These are phyloP conservation scores for Columbina picui DNA, from an alignment of 2,113 vertebrate species.

Conservation along the genomic window DNA sequence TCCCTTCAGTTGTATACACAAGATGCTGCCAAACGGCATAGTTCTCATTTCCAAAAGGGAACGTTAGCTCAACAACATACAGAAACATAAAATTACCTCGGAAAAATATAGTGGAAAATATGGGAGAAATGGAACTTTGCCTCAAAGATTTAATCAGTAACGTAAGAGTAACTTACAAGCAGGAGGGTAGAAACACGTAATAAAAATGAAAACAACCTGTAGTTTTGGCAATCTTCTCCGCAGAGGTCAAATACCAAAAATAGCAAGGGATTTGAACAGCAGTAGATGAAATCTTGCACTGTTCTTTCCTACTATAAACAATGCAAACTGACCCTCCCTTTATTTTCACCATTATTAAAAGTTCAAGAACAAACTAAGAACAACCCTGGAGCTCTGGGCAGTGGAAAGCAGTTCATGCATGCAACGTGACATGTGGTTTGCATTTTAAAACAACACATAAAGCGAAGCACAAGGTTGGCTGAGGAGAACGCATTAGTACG, in stretches of 20 bases:
- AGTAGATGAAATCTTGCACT: conserved; percentile 32
- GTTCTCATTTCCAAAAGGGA: conserved; percentile 14
- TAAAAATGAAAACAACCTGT: conserved; percentile 52
- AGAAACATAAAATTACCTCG: neutral
- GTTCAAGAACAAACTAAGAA: neutral
- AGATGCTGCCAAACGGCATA: neutral
- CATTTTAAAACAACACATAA: neutral
- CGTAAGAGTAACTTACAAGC: neutral
- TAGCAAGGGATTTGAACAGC: conserved; percentile 25
- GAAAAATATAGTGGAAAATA: neutral
- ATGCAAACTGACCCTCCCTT: conserved; percentile 36
- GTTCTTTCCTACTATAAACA: conserved; percentile 31
- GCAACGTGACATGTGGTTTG: neutral
- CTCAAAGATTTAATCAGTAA: conserved; percentile 38
- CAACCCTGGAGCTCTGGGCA: neutral
- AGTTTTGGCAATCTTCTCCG: conserved; percentile 10
- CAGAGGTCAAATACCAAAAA: conserved; percentile 62
- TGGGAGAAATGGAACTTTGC: conserved; percentile 1
- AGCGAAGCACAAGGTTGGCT: neutral
- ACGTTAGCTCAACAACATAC: neutral
- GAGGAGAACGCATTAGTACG: neutral
- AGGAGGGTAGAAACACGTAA: neutral
- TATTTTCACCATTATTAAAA: neutral
- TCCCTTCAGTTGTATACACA: conserved; percentile 6
- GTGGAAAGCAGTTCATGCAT: neutral